Percentiles rank a stretch among this genome's conserved stretches.
These are phyloP conservation scores for Bellardia bayeri DNA, from an alignment of 2,888 invertebrate genomes.

Conservation along the genomic window DNA sequence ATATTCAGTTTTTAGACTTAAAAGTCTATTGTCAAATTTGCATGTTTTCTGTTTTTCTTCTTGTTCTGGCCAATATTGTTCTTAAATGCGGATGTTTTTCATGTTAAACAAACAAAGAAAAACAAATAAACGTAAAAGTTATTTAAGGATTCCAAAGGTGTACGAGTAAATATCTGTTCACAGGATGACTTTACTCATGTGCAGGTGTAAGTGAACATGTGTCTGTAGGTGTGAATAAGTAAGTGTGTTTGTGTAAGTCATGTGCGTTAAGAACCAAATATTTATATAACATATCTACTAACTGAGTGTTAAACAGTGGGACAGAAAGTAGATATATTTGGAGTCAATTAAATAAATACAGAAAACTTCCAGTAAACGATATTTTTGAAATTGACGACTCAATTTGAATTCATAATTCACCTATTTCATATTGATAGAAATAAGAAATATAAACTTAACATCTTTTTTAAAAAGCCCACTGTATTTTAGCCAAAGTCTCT, in stretches of 20 bases:
- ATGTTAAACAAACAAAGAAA: constrained; percentile 18
- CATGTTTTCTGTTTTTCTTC: constrained; percentile 18
- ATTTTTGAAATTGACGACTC: no score
- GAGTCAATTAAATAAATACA: no score
- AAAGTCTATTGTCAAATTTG: constrained; percentile 16
- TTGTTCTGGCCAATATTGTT: background rate
- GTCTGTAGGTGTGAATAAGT: background rate
- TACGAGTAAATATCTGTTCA: constrained; percentile 5
- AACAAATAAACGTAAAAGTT: constrained; percentile 1
- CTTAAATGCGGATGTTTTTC: constrained; percentile 6
- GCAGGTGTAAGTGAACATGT: background rate
- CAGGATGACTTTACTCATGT: constrained; percentile 9
- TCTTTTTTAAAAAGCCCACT: background rate
- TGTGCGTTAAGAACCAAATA: constrained; percentile 26
- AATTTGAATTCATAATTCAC: no score
- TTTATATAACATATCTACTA: constrained; percentile 2
- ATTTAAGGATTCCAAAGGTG: constrained; percentile 56
- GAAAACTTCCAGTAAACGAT: no score
- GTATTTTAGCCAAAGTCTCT: background rate
- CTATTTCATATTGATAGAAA: no score
- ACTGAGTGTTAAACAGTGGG: constrained; percentile 11
- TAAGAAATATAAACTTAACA: no score
- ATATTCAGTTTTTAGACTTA: constrained; percentile 11
- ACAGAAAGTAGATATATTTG: background rate
- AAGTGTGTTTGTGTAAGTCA: background rate